Evolutionary conservation across 1,140 invertebrate species (phyloP).

Genomic region (Colletes gigas): DNA sequence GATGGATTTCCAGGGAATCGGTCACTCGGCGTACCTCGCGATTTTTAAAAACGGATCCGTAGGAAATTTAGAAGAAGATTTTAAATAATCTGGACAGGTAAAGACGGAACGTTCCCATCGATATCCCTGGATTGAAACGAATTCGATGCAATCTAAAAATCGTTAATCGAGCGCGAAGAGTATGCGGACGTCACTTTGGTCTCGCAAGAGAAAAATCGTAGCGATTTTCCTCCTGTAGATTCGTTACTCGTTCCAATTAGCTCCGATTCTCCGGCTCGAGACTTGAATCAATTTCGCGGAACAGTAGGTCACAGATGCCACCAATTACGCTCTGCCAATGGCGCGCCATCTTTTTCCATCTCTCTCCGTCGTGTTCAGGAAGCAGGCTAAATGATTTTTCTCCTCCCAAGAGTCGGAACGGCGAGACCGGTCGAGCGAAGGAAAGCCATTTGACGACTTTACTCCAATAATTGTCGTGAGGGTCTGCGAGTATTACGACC

Average conservation of each 20-base stretch:
- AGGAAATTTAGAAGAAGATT: neutral
- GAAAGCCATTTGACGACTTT: conserved; percentile 67
- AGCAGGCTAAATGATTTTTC: conserved; percentile 66
- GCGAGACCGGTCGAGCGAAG: conserved; percentile 54
- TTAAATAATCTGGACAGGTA: neutral
- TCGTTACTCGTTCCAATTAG: conserved; percentile 65
- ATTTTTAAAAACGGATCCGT: neutral
- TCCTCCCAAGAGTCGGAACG: conserved; percentile 46
- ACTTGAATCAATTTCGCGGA: conserved; percentile 73
- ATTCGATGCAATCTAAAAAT: conserved; percentile 15
- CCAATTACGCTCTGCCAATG: conserved; percentile 67
- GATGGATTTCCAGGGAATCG: no score
- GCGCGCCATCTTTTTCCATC: conserved; percentile 61
- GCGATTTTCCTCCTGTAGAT: conserved; percentile 49
- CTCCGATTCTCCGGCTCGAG: conserved; percentile 62
- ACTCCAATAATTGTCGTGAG: conserved; percentile 66
- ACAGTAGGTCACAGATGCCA: conserved; percentile 71
- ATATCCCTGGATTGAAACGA: neutral
- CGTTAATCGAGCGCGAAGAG: conserved; percentile 21
- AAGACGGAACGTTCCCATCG: neutral
- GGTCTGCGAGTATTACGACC: conserved; percentile 58
- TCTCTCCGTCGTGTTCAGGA: conserved; percentile 54
- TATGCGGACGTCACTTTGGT: conserved; percentile 28
- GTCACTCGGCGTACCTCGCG: no score
- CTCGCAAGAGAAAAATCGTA: conserved; percentile 39